Evolutionary conservation across 1,140 invertebrate species (phyloP).

Genomic region (Pantala flavescens): DNA sequence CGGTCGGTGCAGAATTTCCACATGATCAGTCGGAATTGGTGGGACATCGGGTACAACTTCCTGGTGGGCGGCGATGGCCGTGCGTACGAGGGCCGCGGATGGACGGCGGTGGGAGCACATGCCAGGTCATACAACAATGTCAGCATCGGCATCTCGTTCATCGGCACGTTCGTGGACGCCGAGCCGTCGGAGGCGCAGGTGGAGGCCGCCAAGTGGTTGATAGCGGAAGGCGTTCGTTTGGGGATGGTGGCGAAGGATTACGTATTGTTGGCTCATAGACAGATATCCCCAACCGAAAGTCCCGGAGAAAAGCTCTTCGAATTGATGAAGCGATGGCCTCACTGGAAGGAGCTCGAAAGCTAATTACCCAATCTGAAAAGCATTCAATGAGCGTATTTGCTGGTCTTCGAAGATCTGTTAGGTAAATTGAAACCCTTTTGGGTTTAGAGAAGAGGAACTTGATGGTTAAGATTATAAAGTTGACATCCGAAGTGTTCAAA

Average conservation of each 20-base stretch:
- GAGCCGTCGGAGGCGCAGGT: conserved; percentile 20
- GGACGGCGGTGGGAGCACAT: conserved; percentile 35
- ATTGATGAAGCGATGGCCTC: conserved; percentile 45
- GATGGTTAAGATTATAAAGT: too few relatives aligned
- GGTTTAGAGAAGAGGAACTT: too few relatives aligned
- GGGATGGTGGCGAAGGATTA: conserved; percentile 20
- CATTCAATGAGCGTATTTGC: too few relatives aligned
- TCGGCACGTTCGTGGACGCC: conserved; percentile 24
- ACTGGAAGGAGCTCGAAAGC: conserved; percentile 28
- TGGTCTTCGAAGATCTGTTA: too few relatives aligned
- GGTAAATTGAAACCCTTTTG: too few relatives aligned
- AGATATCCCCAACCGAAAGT: conserved; percentile 29
- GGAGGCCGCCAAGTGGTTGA: conserved; percentile 21
- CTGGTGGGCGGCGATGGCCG: conserved; percentile 64
- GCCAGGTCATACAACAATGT: conserved; percentile 30
- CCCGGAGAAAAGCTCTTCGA: conserved; percentile 33
- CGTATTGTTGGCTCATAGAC: conserved; percentile 24
- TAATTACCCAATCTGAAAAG: background rate
- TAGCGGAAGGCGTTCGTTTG: conserved; percentile 21
- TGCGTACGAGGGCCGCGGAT: conserved; percentile 60
- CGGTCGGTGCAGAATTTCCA: conserved; percentile 58
- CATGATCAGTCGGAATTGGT: conserved; percentile 53
- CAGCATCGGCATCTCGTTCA: conserved; percentile 30
- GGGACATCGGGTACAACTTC: conserved; percentile 64
- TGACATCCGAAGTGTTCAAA: too few relatives aligned